Base-by-base conservation (phyloP, 2,113 vertebrate species). In the Synodontis membranacea region DNA sequence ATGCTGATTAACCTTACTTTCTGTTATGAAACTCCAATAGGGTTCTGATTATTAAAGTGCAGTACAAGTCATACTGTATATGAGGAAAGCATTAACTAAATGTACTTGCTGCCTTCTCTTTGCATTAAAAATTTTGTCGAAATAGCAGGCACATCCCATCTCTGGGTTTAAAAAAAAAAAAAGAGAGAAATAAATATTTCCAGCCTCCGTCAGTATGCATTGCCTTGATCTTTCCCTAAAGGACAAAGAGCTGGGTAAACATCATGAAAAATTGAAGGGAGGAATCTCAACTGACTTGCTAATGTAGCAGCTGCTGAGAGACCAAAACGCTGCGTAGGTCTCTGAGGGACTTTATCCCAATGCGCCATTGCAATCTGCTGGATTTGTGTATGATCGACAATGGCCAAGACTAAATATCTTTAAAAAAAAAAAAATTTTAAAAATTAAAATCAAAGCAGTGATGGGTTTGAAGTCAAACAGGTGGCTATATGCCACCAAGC, bases 191-290 rank as follows among this genome's bases (percentile, higher is more conserved):
- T 90, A 87, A 90, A 88, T 90, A 90, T 88, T 90, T 88, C 86
- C 76, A 83, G 86, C 85, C 80, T 82, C 86, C 46, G 88, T 91
- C 92, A 93, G 92, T 92, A 90, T 90, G 90, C 86, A 87, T 90
- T 50, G 85, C 89, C 92, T 94, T 94, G 94, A 95, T 95, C 92
- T 94, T 90, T 92, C 92, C 92, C 93, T 89, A 89, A 84, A 88
- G 92, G 94, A 94, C 94, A 94, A 93, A 93, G 92, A 94, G 91
- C 87, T 91, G 93, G 93, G 93, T 95, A 95, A 95, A 95, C 94
- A 95, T 95, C 94, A 95, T 95, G 92, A 95, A 95, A 95, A 94
- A 95, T 95, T 94, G 94, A 95, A 90, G 90, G 90, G 88, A 93
- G 92, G 93, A 92, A 93, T 93, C 92, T 93, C 91, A 90, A 89